Conservation (phyloP, 2,113 vertebrate species). For the Coptodon rendalli region DNA sequence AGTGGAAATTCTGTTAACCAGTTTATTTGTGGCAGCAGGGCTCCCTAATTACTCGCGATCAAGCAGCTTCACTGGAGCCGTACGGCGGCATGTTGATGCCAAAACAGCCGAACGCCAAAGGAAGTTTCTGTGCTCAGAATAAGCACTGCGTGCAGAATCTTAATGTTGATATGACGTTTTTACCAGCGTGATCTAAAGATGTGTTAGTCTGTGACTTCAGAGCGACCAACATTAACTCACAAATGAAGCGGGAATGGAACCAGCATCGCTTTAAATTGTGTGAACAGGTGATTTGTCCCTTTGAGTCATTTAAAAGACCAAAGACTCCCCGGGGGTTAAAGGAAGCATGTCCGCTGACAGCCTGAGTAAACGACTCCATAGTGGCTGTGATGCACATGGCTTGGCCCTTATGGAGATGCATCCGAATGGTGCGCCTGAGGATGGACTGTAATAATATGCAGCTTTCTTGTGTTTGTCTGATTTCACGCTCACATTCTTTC, state of each 20-base stretch:
- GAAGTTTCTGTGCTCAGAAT: not conserved
- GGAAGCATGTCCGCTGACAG: not conserved
- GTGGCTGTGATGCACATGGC: not conserved
- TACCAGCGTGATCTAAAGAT: not conserved
- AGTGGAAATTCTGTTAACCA: not conserved
- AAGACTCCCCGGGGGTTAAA: not conserved
- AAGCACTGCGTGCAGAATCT: not conserved
- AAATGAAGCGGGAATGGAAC: not conserved
- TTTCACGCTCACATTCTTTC: not conserved
- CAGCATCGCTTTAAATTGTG: not conserved
- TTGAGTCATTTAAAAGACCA: not conserved
- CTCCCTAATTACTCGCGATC: not conserved
- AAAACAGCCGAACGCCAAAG: not conserved
- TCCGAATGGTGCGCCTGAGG: not conserved
- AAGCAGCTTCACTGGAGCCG: not conserved
- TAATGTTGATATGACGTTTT: not conserved
- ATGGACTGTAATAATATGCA: not conserved
- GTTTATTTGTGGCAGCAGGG: not conserved
- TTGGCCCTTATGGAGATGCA: not conserved
- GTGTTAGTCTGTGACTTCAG: not conserved
- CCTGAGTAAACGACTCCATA: not conserved
- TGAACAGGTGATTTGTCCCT: not conserved
- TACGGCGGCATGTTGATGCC: not conserved
- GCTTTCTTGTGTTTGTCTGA: not conserved
- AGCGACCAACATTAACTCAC: not conserved